Percentiles rank a stretch among this genome's conserved stretches.
Conservation (phyloP, 92 coral and sea anemone genomes). For the Zoanthus solanderi region DNA sequence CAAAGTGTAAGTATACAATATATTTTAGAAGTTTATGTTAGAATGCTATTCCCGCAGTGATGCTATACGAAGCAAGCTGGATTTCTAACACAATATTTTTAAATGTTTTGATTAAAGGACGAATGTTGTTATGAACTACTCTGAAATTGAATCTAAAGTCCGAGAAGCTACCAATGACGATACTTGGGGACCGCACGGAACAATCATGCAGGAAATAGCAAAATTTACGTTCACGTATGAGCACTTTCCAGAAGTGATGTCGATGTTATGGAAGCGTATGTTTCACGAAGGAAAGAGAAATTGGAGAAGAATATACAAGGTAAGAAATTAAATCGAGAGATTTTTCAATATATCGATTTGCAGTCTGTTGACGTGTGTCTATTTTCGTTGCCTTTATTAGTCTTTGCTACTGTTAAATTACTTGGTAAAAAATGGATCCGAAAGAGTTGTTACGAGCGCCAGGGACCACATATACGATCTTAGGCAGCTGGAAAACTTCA, state of each 20-base stretch:
- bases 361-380: conserved; percentile 19
- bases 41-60: neutral
- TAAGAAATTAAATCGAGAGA: conserved; percentile 7
- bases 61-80: neutral
- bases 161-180: conserved; percentile 99
- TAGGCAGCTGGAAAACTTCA: conserved; percentile 89
- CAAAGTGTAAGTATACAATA: conserved; percentile 85
- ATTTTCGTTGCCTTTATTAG: conserved; percentile 48
- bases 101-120: conserved; percentile 70
- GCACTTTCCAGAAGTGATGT: conserved; percentile 98
- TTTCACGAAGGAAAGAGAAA: conserved; percentile 90
- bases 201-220: conserved; percentile 95
- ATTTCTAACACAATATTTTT: conserved; percentile 26
- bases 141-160: conserved; percentile 96
- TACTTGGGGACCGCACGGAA: conserved; percentile 99
- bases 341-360: neutral
- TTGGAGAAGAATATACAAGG: conserved; percentile 98
- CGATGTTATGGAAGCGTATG: conserved; percentile 98
- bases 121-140: conserved; percentile 98
- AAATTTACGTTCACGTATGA: conserved; percentile 95
- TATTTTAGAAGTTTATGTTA: conserved; percentile 27
- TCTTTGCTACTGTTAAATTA: conserved; percentile 87
- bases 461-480: conserved; percentile 97
- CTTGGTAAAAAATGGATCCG: conserved; percentile 94
- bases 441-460: conserved; percentile 93